These are phyloP conservation scores for Halictus rubicundus DNA, from an alignment of 1,140 invertebrate species.

Conservation along the genomic window DNA sequence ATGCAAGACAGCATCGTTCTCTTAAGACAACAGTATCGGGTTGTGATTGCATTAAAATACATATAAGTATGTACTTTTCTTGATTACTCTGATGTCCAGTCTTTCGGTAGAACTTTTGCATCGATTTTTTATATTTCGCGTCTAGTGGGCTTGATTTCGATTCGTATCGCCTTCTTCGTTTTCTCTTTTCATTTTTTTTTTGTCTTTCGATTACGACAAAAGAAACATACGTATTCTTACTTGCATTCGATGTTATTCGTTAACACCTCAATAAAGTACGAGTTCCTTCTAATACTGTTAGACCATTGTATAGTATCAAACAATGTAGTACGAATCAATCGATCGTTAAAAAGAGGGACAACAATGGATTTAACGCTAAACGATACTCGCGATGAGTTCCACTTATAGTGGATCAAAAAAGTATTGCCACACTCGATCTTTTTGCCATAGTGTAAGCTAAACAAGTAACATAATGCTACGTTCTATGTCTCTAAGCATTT, in stretches of 20 bases:
- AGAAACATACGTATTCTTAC: neutral
- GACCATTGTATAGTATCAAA: conserved; percentile 32
- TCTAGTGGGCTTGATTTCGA: conserved; percentile 40
- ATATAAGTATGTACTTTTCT: conserved; percentile 58
- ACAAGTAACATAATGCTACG: no score
- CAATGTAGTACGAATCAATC: conserved; percentile 16
- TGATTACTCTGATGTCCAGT: conserved; percentile 69
- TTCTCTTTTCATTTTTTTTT: no score
- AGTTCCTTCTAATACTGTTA: conserved; percentile 44
- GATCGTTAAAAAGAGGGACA: conserved; percentile 5
- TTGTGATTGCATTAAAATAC: conserved; percentile 73
- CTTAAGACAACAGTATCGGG: conserved; percentile 66
- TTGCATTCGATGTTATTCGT: conserved; percentile 1
- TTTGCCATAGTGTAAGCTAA: no score
- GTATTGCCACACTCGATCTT: no score
- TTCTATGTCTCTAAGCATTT: no score
- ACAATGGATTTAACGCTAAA: conserved; percentile 10
- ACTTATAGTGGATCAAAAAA: neutral
- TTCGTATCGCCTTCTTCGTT: conserved; percentile 25
- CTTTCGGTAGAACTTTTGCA: conserved; percentile 65
- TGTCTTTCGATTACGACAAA: conserved; percentile 16
- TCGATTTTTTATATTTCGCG: conserved; percentile 28
- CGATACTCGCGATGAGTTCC: neutral
- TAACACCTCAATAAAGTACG: conserved; percentile 38
- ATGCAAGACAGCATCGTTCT: conserved; percentile 70